A percentile compares a stretch with the other conserved stretches of the same genome.
Conservation (phyloP, 2,888 invertebrate genomes). For the Ophion costatus region DNA sequence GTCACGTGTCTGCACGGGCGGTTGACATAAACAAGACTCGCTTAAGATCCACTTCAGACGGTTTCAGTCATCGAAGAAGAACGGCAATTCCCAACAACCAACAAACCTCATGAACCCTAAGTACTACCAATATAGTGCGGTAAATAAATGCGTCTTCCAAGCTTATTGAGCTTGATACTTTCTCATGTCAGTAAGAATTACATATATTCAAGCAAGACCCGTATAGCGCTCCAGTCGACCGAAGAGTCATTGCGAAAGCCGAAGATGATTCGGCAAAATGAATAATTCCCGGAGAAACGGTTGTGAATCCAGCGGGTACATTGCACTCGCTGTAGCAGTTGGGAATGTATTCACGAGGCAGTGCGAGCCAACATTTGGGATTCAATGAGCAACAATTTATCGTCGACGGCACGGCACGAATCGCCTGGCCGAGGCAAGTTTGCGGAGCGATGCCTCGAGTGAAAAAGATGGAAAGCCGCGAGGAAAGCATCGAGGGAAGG, state of each 20-base stretch:
- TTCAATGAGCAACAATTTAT: slow-evolving; percentile 63
- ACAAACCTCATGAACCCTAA: background rate
- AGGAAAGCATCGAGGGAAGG: slow-evolving; percentile 5
- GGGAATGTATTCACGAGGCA: slow-evolving; percentile 43
- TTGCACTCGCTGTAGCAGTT: slow-evolving; percentile 29
- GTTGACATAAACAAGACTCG: no score
- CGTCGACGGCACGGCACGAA: slow-evolving; percentile 31
- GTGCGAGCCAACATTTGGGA: slow-evolving; percentile 44
- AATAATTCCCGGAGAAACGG: slow-evolving; percentile 27
- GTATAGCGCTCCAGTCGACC: background rate
- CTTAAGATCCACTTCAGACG: background rate
- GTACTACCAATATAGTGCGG: no score
- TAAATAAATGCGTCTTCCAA: background rate
- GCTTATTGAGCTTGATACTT: background rate
- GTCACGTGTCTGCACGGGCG: no score
- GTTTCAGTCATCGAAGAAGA: background rate
- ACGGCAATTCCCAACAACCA: background rate
- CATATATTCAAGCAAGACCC: background rate
- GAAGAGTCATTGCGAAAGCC: slow-evolving; percentile 8
- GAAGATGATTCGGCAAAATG: slow-evolving; percentile 13
- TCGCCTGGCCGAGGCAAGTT: background rate
- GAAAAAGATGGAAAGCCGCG: background rate
- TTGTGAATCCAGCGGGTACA: slow-evolving; percentile 32
- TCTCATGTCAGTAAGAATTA: background rate
- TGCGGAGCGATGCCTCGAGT: background rate